Conservation (phyloP, 1,140 invertebrate genomes). For the Apis mellifera region DNA sequence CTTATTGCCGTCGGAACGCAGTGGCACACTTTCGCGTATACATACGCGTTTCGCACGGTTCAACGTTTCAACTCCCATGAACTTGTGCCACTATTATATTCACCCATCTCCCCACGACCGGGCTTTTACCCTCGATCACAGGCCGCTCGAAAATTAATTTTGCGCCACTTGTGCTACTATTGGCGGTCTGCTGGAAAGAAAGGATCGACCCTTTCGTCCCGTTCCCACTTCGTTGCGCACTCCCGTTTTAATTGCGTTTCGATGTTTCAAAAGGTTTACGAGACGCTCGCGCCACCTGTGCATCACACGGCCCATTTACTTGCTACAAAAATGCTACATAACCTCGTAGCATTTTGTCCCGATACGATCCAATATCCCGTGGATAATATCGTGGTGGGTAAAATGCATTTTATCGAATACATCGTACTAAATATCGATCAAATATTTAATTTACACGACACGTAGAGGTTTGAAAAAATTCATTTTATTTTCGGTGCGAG, state of each 20-base stretch:
- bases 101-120: neutral
- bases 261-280: neutral
- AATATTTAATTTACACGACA: too few relatives aligned
- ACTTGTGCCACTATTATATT: neutral
- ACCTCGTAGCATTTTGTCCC: neutral
- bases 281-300: too few relatives aligned
- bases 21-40: neutral
- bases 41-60: neutral
- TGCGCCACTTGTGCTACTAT: too few relatives aligned
- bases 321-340: too few relatives aligned
- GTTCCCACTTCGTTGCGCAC: neutral
- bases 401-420: too few relatives aligned
- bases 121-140: too few relatives aligned
- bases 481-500: too few relatives aligned
- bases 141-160: neutral
- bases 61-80: neutral
- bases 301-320: neutral
- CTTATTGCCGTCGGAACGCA: neutral
- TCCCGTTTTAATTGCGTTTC: neutral
- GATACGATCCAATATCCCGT: neutral
- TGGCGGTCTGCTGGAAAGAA: neutral
- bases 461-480: too few relatives aligned
- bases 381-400: neutral
- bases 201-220: neutral
- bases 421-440: too few relatives aligned